Evolutionary conservation across 37 sponge, comb jelly and placozoan genomes (phyloP).

Genomic region (Halichondria panicea): DNA sequence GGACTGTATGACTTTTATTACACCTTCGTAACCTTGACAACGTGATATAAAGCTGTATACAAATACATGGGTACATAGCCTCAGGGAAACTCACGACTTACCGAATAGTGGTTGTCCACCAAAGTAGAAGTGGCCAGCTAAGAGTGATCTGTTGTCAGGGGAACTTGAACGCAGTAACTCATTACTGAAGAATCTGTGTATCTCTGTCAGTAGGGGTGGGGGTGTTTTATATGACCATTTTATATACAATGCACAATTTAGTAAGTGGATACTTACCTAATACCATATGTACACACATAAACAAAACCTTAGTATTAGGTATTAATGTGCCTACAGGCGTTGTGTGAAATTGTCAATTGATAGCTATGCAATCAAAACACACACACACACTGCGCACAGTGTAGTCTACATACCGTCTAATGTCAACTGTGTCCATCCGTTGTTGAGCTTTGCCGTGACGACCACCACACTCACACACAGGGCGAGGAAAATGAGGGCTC

Average conservation of each 20-base stretch:
- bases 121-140: neutral
- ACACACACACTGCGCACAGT: too few relatives aligned
- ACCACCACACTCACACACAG: slow-evolving; percentile 17
- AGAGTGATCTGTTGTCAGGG: neutral
- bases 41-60: too few relatives aligned
- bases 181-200: slow-evolving; percentile 34
- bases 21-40: too few relatives aligned
- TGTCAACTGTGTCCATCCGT: slow-evolving; percentile 13
- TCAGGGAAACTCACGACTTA: neutral
- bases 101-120: slow-evolving; percentile 2
- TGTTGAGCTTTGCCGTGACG: slow-evolving; percentile 12
- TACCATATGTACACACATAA: too few relatives aligned
- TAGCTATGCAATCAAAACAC: too few relatives aligned
- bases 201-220: slow-evolving; percentile 2
- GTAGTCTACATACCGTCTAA: neutral
- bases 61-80: neutral
- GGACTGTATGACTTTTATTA: too few relatives aligned
- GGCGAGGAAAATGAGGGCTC: slow-evolving; percentile 23
- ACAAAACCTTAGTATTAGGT: too few relatives aligned
- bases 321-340: too few relatives aligned
- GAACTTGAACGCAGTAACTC: neutral
- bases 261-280: too few relatives aligned
- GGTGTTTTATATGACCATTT: neutral
- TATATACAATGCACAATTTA: neutral
- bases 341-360: too few relatives aligned